These are phyloP conservation scores for Ianthella basta DNA, from an alignment of 37 sponge, comb jelly and placozoan species.

Conservation along the genomic window DNA sequence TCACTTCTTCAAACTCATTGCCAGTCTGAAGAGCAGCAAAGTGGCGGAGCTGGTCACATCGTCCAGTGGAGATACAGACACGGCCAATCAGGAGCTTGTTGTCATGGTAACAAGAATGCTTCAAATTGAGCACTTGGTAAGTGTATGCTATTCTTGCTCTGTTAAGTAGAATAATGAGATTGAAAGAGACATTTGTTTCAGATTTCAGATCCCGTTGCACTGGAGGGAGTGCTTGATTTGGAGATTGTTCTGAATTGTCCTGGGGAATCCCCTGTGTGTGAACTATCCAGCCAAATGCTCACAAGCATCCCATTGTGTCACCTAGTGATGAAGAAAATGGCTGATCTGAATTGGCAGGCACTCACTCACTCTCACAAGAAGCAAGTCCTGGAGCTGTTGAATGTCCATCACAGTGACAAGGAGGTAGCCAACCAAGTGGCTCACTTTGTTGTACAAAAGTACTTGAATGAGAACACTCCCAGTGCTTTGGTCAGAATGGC, in stretches of 20 bases:
- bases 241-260: neutral
- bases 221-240: neutral
- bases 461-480: neutral
- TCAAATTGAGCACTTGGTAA: neutral
- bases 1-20: slow-evolving; percentile 2
- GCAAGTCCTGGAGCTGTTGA: neutral
- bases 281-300: neutral
- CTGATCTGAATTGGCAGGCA: neutral
- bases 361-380: neutral
- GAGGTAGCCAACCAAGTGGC: neutral
- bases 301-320: neutral
- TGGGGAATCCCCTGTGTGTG: neutral
- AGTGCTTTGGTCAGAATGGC: neutral
- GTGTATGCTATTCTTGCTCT: neutral
- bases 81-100: slow-evolving; percentile 28
- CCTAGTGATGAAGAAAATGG: neutral
- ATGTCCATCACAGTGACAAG: neutral
- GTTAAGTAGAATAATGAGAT: no score
- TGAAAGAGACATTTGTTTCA: no score
- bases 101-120: slow-evolving; percentile 1
- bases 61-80: neutral
- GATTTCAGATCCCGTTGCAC: no score
- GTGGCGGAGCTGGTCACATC: no score
- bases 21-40: neutral
- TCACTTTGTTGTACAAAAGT: neutral